A percentile compares a stretch with the other conserved stretches of the same genome.
Conservation (phyloP, 2,888 invertebrate species). For the Trissolcus japonicus region DNA sequence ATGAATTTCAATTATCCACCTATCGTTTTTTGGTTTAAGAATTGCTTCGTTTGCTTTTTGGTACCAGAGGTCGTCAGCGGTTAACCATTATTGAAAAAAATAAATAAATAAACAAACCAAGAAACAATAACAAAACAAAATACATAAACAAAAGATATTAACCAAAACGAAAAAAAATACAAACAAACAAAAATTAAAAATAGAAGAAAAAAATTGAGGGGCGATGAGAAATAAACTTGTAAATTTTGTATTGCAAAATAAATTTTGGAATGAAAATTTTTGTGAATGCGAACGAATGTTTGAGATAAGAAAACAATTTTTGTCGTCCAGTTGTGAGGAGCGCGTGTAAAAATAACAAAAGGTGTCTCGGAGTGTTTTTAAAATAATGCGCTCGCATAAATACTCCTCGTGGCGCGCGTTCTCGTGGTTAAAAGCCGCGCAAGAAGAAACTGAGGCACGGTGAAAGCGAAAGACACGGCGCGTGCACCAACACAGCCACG, state of each 20-base stretch:
- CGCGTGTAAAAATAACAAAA: conserved; percentile 18
- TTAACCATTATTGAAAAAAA: too few relatives aligned
- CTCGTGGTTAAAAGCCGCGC: conserved; percentile 41
- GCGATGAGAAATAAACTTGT: too few relatives aligned
- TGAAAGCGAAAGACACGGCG: conserved; percentile 64
- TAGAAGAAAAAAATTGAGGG: too few relatives aligned
- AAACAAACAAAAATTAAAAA: too few relatives aligned
- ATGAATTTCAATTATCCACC: background rate
- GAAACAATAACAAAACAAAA: too few relatives aligned
- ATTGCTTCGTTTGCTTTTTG: background rate
- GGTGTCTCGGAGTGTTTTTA: conserved; percentile 30
- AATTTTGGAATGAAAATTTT: too few relatives aligned
- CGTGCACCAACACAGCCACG: conserved; percentile 47
- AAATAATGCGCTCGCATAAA: conserved; percentile 45
- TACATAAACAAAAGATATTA: too few relatives aligned
- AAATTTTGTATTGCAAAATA: too few relatives aligned
- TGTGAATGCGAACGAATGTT: background rate
- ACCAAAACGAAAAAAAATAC: too few relatives aligned
- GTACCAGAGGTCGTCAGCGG: background rate
- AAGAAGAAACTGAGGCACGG: conserved; percentile 56
- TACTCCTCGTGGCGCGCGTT: conserved; percentile 15
- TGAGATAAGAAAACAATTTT: background rate
- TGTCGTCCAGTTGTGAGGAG: conserved; percentile 4
- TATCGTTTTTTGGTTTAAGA: conserved; percentile 2
- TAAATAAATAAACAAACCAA: too few relatives aligned